Base-by-base conservation (phyloP, 2,113 vertebrate species). In the Erpornis zantholeuca region DNA sequence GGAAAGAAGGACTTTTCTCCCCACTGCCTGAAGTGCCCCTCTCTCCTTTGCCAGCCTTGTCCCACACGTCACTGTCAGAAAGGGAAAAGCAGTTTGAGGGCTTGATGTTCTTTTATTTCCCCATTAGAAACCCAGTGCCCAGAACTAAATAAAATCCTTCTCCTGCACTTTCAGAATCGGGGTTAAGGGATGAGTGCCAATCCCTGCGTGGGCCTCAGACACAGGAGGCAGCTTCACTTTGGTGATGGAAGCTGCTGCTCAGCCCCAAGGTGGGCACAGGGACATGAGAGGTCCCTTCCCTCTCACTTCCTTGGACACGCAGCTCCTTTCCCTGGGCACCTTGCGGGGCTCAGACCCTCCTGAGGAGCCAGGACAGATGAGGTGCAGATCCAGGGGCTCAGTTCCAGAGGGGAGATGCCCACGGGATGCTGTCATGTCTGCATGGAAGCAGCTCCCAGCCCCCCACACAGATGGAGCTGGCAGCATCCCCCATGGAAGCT, bases 371-470 rank as follows among this genome's bases (percentile, higher is more conserved):
- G 65, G 38, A 7, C 8, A 13, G 50, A 18, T 1, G 4, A 44
- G 59, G 3, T 60, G 7, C 9, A 3, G 69, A 52, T 29, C 45
- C 10, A 10, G 71, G 63, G 15, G 40, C 69, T 81, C 73, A 21
- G 45, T 49, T 44, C 29, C 14, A 2, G 45, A 15, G 31, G 6
- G 49, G 49, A 60, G 63, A 16, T 68, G 61, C 76, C 38, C 0
- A 0, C 18, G 3, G 53, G 49, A 15, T 3, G 0, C 56, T 50
- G 52, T 3, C 2, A 0, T 81, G 19, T 22, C 57, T 3, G 13
- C 1, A 0, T 7, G 3, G 52, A 17, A 20, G 71, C 36, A 79
- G 54, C 79, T 79, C 33, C 3, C 76, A 63, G 92, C 70, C 31
- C 49, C 35, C 59, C 3, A 0, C 20, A 21, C 40, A 42, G 71